phyloP scores from a whole-genome alignment of 1,140 invertebrate genomes.

The Meteorus sp. region DNA sequence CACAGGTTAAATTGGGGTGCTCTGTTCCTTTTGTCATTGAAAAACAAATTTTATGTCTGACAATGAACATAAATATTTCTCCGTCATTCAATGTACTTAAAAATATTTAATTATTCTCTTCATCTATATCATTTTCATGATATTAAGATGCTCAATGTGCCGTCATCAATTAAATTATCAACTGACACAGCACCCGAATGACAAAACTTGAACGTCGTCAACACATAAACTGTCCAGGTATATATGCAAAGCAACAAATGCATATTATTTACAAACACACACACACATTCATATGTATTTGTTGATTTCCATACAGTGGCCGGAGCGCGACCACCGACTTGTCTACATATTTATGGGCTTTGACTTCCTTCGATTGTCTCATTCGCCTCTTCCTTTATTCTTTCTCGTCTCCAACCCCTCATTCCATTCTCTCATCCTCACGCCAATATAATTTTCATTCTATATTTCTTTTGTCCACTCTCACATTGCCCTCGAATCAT shows the following conservation, averaged over 20 bases:
- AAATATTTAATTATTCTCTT: no score
- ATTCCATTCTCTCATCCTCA: not conserved
- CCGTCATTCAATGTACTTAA: no score
- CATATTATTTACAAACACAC: no score
- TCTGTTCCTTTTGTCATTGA: no score
- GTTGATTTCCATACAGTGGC: conserved; percentile 49
- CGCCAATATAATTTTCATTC: not conserved
- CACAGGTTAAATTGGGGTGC: no score
- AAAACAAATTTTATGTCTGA: no score
- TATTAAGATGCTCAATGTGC: no score
- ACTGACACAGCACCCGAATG: not conserved
- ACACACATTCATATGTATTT: no score
- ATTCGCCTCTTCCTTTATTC: conserved; percentile 24
- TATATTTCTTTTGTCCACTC: not conserved
- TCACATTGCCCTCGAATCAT: not conserved
- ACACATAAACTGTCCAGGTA: conserved; percentile 30
- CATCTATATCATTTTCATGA: no score
- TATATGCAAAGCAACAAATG: conserved; percentile 30
- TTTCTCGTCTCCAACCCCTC: not conserved
- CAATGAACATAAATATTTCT: no score
- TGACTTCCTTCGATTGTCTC: conserved; percentile 55
- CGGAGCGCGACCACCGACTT: conserved; percentile 27
- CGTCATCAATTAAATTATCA: not conserved
- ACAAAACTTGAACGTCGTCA: no score
- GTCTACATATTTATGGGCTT: conserved; percentile 51